These are phyloP conservation scores for Leptodactylus fuscus DNA, from an alignment of 2,113 vertebrate species.

Conservation along the genomic window DNA sequence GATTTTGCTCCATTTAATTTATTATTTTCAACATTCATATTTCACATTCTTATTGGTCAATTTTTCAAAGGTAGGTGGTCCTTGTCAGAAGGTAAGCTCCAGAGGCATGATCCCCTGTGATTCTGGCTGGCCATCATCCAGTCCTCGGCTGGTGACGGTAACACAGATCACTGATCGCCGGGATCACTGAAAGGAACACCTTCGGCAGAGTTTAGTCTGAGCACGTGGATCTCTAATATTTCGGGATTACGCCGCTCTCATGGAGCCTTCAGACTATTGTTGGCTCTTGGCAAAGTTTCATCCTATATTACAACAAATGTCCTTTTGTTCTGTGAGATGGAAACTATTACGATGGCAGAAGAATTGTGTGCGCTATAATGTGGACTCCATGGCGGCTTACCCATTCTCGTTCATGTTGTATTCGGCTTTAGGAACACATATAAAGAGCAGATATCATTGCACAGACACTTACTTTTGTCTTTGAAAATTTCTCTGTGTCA, in stretches of 20 bases:
- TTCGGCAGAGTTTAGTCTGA: background rate
- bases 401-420: too few species aligned
- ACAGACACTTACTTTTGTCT: background rate
- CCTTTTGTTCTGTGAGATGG: background rate
- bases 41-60: too few species aligned
- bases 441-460: background rate
- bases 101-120: too few species aligned
- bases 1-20: too few species aligned
- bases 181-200: too few species aligned
- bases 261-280: background rate
- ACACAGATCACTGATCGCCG: too few species aligned
- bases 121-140: too few species aligned
- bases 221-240: background rate
- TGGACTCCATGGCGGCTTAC: too few species aligned
- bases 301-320: background rate
- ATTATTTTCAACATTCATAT: too few species aligned
- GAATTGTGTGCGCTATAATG: background rate
- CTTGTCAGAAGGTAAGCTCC: too few species aligned
- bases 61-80: too few species aligned
- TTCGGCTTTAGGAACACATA: background rate
- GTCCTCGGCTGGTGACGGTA: too few species aligned
- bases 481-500: background rate
- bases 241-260: background rate
- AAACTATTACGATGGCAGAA: background rate
- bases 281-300: background rate